Percentiles rank a stretch among this genome's conserved stretches.
Conservation (phyloP, 2,888 invertebrate species). For the Tetragonula carbonaria region DNA sequence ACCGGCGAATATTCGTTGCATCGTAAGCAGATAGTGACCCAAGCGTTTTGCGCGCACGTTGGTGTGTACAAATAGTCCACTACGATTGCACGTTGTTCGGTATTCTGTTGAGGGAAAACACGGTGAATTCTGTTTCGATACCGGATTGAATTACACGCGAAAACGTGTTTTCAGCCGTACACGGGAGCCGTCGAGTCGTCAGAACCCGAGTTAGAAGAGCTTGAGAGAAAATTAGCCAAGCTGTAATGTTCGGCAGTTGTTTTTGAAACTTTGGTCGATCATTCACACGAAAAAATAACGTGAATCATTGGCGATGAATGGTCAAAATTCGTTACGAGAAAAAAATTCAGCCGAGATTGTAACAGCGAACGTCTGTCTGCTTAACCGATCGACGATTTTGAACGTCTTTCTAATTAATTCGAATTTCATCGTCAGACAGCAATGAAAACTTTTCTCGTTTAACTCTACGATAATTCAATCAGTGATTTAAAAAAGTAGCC, state of each 20-base stretch:
- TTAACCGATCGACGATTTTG: too few species aligned
- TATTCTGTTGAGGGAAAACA: background rate
- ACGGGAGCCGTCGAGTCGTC: background rate
- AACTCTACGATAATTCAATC: too few species aligned
- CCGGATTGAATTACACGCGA: conserved; percentile 6
- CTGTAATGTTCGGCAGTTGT: background rate
- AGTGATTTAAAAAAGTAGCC: too few species aligned
- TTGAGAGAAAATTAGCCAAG: conserved; percentile 5
- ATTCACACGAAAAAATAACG: background rate
- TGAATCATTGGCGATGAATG: background rate
- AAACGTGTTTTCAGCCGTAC: background rate
- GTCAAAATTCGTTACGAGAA: background rate
- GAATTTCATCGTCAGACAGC: too few species aligned
- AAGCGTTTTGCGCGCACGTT: background rate
- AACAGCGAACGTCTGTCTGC: background rate
- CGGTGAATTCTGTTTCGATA: background rate
- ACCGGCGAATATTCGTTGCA: conserved; percentile 3
- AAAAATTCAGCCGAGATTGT: background rate
- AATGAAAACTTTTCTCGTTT: too few species aligned
- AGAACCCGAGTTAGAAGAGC: too few species aligned
- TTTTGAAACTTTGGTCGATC: conserved; percentile 15
- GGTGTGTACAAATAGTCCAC: background rate
- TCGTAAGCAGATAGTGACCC: conserved; percentile 10
- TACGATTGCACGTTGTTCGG: background rate
- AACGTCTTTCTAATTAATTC: too few species aligned